These are phyloP conservation scores for Eptatretus burgeri DNA, from an alignment of 2,113 vertebrate species.

Conservation along the genomic window DNA sequence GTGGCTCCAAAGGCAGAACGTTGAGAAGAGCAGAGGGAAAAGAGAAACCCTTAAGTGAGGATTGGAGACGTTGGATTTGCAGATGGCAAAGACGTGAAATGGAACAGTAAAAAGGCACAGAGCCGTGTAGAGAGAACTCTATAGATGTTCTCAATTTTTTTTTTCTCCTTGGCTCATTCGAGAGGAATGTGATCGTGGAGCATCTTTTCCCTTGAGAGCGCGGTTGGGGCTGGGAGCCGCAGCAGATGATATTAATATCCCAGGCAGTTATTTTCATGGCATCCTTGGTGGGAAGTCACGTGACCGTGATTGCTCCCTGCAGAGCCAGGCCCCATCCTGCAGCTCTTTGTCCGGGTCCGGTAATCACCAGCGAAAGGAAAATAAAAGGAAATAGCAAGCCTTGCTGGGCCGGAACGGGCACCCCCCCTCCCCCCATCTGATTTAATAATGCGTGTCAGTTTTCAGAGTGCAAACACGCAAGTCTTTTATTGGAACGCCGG, in stretches of 20 bases:
- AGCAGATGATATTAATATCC: constrained; percentile 3
- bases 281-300: constrained; percentile 6
- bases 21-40: too few relatives aligned
- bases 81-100: too few relatives aligned
- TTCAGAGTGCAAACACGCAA: background rate
- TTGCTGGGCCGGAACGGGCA: background rate
- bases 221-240: background rate
- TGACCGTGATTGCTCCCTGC: constrained; percentile 3
- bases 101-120: too few relatives aligned
- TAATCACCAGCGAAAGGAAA: constrained; percentile 4
- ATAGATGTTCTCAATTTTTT: too few relatives aligned
- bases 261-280: constrained; percentile 5
- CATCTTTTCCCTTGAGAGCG: too few relatives aligned
- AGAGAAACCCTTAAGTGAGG: too few relatives aligned
- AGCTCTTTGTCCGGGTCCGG: constrained; percentile 5
- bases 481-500: constrained; percentile 1
- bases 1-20: too few relatives aligned
- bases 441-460: constrained; percentile 7
- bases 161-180: too few relatives aligned
- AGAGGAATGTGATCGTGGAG: too few relatives aligned
- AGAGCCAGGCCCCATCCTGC: constrained; percentile 5
- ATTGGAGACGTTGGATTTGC: too few relatives aligned
- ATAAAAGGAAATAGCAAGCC: constrained; percentile 3
- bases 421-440: constrained; percentile 1
- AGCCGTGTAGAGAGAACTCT: too few relatives aligned